phyloP scores from a whole-genome alignment of 2,888 invertebrate species.

The Clusia tigrina region DNA sequence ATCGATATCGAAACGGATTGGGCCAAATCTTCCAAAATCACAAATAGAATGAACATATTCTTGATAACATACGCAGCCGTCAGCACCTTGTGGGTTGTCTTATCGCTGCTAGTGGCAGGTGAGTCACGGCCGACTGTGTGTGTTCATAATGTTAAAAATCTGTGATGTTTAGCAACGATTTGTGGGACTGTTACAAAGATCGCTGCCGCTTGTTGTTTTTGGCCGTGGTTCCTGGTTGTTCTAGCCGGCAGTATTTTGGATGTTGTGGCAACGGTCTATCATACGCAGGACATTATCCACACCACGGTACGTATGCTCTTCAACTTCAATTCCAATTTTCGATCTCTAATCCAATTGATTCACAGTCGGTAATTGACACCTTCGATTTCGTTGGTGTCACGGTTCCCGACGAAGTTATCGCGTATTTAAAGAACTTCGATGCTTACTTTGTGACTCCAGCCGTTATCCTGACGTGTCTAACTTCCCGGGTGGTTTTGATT shows the following conservation, averaged over 20 bases:
- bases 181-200: slow-evolving; percentile 51
- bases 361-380: slow-evolving; percentile 28
- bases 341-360: not conserved
- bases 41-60: slow-evolving; percentile 52
- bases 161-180: slow-evolving; percentile 44
- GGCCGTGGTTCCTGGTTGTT: slow-evolving; percentile 64
- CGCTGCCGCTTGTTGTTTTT: slow-evolving; percentile 49
- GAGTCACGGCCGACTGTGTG: slow-evolving; percentile 36
- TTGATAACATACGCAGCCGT: slow-evolving; percentile 51
- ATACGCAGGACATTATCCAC: slow-evolving; percentile 60
- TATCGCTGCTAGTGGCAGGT: slow-evolving; percentile 53
- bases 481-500: slow-evolving; percentile 65
- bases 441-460: slow-evolving; percentile 58
- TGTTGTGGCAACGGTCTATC: slow-evolving; percentile 63
- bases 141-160: not conserved
- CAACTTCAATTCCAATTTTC: not conserved
- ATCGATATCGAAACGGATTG: slow-evolving; percentile 47
- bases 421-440: slow-evolving; percentile 42
- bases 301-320: slow-evolving; percentile 57
- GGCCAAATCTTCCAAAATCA: slow-evolving; percentile 43
- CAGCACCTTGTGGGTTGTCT: slow-evolving; percentile 55
- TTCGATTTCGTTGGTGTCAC: slow-evolving; percentile 39
- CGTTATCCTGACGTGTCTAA: slow-evolving; percentile 66
- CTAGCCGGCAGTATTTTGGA: slow-evolving; percentile 61
- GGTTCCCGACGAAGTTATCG: not conserved